Evolutionary conservation across 2,888 invertebrate genomes (phyloP), one percentile per base, ranked within the genome.

Genomic region (Lamproptera curius): DNA sequence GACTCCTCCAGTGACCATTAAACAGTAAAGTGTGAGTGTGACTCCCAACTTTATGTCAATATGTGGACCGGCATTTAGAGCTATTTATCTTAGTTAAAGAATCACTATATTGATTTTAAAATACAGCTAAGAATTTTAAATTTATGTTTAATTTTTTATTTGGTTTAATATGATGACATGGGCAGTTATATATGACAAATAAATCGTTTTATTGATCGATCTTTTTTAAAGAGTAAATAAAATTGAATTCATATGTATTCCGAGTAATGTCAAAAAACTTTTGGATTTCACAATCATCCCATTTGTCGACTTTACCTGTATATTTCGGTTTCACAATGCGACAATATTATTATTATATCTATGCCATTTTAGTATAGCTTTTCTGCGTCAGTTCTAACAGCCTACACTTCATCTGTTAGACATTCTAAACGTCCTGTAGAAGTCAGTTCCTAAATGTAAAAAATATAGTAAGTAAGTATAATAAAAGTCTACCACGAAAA

Each of bases 1-100:
- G 91, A 90, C 0, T 88, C 84, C 1, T 88, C 89, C 2, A 90
- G 90, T 1, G 80, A 1, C 78, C 80, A 17, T 78, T 92, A 63
- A 91, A 95, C 0, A 96, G 82, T 54, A 96, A 90, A 0, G 93
- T 92, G 64, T 96, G 94, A 3, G 94, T 93, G 67, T 96, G 96
- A 1, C 94, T 14, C 96, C 96, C 0, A 96, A 93, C 31, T 96
- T 91, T 0, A 96, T 88, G 61, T 95, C 94, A 37, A 97, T 89
- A 50, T 92, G 88, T 0, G 91, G 90, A n/a, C 94, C 91, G 16
- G 86, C 92, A 26, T 90, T 74, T 1, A 73, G 67, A 0, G 95
- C 96, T 56, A 96, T 94, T 42, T 89, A 70, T 53, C 88, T 88
- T 88, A n/a, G n/a, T n/a, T n/a, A n/a, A n/a, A n/a, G n/a, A n/a